Percentiles rank a stretch among this genome's conserved stretches.
Conservation (phyloP, 1,140 invertebrate species). For the Pseudomyrmex gracilis region DNA sequence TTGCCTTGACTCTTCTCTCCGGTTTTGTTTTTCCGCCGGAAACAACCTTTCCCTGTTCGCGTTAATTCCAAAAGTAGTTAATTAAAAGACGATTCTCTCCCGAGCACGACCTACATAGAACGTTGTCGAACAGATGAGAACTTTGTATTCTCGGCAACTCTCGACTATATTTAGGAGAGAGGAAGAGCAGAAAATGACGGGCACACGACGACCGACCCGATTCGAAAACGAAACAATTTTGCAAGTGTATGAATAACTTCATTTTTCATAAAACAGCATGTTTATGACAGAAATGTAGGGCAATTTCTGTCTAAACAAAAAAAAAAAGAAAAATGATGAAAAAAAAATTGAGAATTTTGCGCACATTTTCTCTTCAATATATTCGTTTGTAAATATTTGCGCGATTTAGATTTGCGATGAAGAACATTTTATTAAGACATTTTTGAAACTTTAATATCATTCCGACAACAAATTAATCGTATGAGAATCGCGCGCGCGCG, state of each 20-base stretch:
- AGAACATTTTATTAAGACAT: not conserved
- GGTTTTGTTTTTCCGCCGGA: constrained; percentile 32
- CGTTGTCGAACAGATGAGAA: constrained; percentile 63
- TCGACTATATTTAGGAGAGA: constrained; percentile 25
- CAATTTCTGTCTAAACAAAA: not conserved
- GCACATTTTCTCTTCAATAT: not conserved
- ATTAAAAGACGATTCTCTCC: constrained; percentile 60
- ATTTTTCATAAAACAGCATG: not conserved
- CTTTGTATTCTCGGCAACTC: constrained; percentile 39
- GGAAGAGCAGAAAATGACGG: constrained; percentile 1
- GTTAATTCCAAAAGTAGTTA: constrained; percentile 59
- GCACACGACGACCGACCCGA: no score
- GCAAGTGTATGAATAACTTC: not conserved
- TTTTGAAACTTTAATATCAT: constrained; percentile 21
- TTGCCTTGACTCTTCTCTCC: not conserved
- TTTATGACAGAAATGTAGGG: not conserved
- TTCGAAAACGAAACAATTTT: not conserved
- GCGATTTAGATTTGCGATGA: not conserved
- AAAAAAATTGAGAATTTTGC: not conserved
- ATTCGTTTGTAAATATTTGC: constrained; percentile 1
- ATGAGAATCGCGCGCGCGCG: not conserved
- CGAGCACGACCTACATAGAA: constrained; percentile 68
- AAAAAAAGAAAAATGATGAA: constrained; percentile 1
- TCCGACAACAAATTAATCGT: constrained; percentile 13
- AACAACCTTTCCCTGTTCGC: constrained; percentile 35